Evolutionary conservation across 2,797 vertebrate species (phyloP).

Genomic region (Meda fulgida): DNA sequence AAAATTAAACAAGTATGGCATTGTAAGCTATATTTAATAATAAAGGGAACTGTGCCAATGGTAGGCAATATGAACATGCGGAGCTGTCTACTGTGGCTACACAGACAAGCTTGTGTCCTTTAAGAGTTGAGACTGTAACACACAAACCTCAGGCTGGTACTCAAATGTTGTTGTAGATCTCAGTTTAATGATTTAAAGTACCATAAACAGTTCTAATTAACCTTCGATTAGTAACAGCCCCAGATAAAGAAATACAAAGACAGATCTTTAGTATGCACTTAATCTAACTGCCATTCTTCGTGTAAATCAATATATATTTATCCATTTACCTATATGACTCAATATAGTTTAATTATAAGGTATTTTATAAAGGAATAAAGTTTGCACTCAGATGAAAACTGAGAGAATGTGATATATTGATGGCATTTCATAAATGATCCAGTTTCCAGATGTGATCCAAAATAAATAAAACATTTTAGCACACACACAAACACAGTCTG

Average conservation of each 20-base stretch:
- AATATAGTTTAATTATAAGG: not conserved
- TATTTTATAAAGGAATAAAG: not conserved
- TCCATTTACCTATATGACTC: not conserved
- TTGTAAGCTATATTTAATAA: not conserved
- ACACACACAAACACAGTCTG: not conserved
- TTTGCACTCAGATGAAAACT: not conserved
- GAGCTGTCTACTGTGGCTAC: not conserved
- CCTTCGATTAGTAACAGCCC: conserved; percentile 39
- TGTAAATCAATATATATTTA: not conserved
- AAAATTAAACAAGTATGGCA: not conserved
- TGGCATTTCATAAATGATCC: not conserved
- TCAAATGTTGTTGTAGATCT: conserved; percentile 25
- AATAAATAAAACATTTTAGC: not conserved
- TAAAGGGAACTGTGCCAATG: not conserved
- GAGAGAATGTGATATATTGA: not conserved
- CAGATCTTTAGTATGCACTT: conserved; percentile 25
- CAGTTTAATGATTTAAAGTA: conserved; percentile 38
- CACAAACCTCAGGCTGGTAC: not conserved
- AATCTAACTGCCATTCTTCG: conserved; percentile 27
- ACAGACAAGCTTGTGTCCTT: not conserved
- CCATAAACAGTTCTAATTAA: conserved; percentile 28
- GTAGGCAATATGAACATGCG: not conserved
- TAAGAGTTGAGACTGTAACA: not conserved
- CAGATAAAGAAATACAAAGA: conserved; percentile 42
- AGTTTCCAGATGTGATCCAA: not conserved